Evolutionary conservation across 1,140 invertebrate species (phyloP).

Genomic region (Lasaia peninsularis): DNA sequence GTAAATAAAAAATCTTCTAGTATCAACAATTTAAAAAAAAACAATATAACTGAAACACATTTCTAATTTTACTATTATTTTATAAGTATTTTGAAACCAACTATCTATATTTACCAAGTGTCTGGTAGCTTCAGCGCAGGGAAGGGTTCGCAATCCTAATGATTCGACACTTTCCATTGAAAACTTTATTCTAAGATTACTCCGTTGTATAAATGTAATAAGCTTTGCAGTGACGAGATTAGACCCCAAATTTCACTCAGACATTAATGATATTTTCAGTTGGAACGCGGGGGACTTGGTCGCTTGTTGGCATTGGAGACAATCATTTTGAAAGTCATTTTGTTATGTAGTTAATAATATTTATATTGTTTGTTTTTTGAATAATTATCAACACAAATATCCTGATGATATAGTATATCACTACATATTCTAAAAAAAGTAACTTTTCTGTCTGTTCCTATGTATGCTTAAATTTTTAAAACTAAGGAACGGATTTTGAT

Average conservation of each 20-base stretch:
- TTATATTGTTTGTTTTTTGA: conserved; percentile 2
- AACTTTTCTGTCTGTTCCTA: too few relatives aligned
- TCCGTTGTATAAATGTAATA: conserved; percentile 75
- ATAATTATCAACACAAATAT: too few relatives aligned
- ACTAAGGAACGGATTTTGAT: too few relatives aligned
- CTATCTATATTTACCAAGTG: conserved; percentile 13
- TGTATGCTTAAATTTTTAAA: too few relatives aligned
- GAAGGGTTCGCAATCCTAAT: conserved; percentile 70
- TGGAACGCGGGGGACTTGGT: conserved; percentile 52
- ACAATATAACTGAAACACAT: background rate
- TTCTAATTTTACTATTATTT: background rate
- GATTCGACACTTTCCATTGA: conserved; percentile 74
- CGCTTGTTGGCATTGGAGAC: conserved; percentile 51
- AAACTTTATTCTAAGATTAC: conserved; percentile 76
- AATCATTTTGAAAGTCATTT: conserved; percentile 75
- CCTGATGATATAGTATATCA: too few relatives aligned
- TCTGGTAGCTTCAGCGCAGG: conserved; percentile 52
- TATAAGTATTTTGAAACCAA: conserved; percentile 23
- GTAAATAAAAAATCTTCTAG: too few relatives aligned
- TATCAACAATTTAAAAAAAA: too few relatives aligned
- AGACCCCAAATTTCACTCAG: conserved; percentile 72
- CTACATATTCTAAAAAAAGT: too few relatives aligned
- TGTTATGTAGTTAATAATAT: conserved; percentile 27
- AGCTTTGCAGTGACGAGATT: conserved; percentile 73
- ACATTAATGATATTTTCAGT: conserved; percentile 76